A percentile compares a stretch with the other conserved stretches of the same genome.
Evolutionary conservation across 2,888 invertebrate genomes (phyloP).

Genomic region (Drosophila emarginata): DNA sequence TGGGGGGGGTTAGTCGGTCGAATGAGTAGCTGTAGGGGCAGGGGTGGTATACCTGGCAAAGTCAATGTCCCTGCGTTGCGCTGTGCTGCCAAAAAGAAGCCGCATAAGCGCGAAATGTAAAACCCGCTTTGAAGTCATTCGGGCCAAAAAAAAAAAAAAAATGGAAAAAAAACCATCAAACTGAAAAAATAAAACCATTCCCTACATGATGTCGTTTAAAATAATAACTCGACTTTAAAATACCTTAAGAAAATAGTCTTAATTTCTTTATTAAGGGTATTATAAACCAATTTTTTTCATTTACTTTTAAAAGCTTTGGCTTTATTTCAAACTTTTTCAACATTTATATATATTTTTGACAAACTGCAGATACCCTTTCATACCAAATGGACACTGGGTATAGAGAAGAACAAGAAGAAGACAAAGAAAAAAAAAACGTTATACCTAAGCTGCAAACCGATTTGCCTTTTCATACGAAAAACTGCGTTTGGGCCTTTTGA

Average conservation of each 20-base stretch:
- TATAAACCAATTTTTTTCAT: too few species aligned
- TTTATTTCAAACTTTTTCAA: too few species aligned
- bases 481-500: slow-evolving; percentile 58
- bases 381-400: background rate
- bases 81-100: slow-evolving; percentile 48
- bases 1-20: background rate
- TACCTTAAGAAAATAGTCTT: background rate
- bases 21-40: background rate
- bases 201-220: background rate
- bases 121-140: slow-evolving; percentile 72
- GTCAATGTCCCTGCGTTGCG: slow-evolving; percentile 49
- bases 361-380: background rate
- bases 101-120: slow-evolving; percentile 74
- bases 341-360: too few species aligned
- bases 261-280: too few species aligned
- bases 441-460: slow-evolving; percentile 48
- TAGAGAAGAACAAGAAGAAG: slow-evolving; percentile 3
- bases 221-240: background rate
- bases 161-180: slow-evolving; percentile 24
- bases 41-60: slow-evolving; percentile 28
- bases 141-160: slow-evolving; percentile 40
- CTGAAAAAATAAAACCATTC: background rate
- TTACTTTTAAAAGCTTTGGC: too few species aligned
- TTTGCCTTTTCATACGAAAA: slow-evolving; percentile 67
- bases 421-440: slow-evolving; percentile 17